A percentile compares a stretch with the other conserved stretches of the same genome.
Conservation (phyloP, 53 echinoderm and acorn worm species). For the Hippasteria phrygiana region DNA sequence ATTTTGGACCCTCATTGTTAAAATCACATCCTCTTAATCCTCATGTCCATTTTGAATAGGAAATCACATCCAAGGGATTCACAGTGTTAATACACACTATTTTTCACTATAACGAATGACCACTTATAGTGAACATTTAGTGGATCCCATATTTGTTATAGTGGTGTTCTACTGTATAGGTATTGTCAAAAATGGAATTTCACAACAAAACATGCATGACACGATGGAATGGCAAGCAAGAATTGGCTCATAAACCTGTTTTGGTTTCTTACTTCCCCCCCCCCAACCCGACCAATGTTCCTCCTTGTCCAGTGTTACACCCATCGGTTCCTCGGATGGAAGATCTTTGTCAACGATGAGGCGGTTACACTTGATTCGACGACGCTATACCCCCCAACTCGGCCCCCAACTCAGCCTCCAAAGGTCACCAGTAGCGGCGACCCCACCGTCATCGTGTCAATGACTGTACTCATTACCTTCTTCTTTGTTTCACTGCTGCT, state of each 20-base stretch:
- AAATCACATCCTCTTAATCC: too few relatives aligned
- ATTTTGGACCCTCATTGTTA: too few relatives aligned
- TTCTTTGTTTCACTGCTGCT: background rate
- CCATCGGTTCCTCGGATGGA: slow-evolving; percentile 90
- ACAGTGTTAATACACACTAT: too few relatives aligned
- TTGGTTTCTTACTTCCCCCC: background rate
- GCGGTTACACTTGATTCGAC: background rate
- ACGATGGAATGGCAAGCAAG: background rate
- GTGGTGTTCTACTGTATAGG: too few relatives aligned
- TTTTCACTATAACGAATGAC: too few relatives aligned
- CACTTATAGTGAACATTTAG: too few relatives aligned
- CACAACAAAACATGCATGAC: background rate
- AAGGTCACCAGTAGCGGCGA: background rate
- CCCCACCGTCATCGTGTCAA: background rate
- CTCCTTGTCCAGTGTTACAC: slow-evolving; percentile 75
- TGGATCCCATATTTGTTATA: too few relatives aligned
- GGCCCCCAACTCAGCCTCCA: background rate
- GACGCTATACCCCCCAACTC: too few relatives aligned
- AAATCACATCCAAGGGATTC: too few relatives aligned
- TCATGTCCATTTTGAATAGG: too few relatives aligned
- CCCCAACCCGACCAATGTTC: too few relatives aligned
- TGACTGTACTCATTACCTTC: background rate
- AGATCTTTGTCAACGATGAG: slow-evolving; percentile 68
- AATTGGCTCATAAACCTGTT: background rate
- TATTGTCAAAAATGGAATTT: background rate